These are phyloP conservation scores for human (Homo sapiens) DNA, from an alignment of 2,113 vertebrate genomes.

Conservation along the genomic window GRCh38 chrY:57079001-57079500, in stretches of 20 bases:
- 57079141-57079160: constrained; percentile 31
- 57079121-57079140: neutral
- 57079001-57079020: neutral
- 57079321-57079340: too few relatives aligned
- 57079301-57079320: too few relatives aligned
- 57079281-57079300: too few relatives aligned
- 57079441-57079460: too few relatives aligned
- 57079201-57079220: constrained; percentile 22
- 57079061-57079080: neutral
- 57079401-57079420: too few relatives aligned
- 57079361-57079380: too few relatives aligned
- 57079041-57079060: constrained; percentile 21
- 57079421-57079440: too few relatives aligned
- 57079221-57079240: neutral
- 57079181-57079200: neutral
- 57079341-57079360: too few relatives aligned
- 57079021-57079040: neutral
- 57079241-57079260: neutral
- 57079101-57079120: neutral
- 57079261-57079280: neutral
- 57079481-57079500: too few relatives aligned
- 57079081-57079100: neutral
- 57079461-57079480: too few relatives aligned
- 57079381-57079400: too few relatives aligned
- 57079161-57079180: neutral